A percentile compares a stretch with the other conserved stretches of the same genome.
Conservation (phyloP, 2,113 vertebrate genomes). For the Leptobrachium leishanense region DNA sequence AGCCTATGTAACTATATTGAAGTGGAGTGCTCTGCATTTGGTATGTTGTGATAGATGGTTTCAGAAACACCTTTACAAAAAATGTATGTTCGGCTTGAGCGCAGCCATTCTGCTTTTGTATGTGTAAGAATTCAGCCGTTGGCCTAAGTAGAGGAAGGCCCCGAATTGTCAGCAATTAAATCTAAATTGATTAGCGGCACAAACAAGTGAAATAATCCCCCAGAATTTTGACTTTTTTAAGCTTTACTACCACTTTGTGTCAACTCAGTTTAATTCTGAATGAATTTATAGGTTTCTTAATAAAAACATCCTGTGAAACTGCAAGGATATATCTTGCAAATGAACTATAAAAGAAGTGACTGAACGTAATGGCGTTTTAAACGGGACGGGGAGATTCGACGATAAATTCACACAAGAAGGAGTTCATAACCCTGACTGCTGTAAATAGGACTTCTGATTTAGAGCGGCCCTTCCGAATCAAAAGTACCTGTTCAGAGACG, state of each 20-base stretch:
- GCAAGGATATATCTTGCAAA: background rate
- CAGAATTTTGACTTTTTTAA: background rate
- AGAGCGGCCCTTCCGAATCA: background rate
- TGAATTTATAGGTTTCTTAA: background rate
- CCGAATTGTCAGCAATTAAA: too few relatives aligned
- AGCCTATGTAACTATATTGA: too few relatives aligned
- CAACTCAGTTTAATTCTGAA: background rate
- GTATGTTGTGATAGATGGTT: too few relatives aligned
- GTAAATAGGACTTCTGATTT: background rate
- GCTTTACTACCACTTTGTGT: background rate
- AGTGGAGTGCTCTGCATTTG: too few relatives aligned
- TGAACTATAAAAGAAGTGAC: background rate
- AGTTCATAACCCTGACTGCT: constrained; percentile 8
- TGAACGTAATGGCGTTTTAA: constrained; percentile 8
- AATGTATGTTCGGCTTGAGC: too few relatives aligned
- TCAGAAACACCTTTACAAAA: too few relatives aligned
- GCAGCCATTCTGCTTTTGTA: too few relatives aligned
- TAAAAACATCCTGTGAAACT: background rate
- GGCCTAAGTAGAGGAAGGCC: too few relatives aligned
- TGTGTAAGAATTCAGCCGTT: too few relatives aligned
- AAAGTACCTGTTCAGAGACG: background rate
- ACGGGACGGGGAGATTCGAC: background rate
- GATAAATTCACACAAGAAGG: background rate
- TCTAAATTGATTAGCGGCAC: too few relatives aligned
- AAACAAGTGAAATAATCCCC: too few relatives aligned